Percentiles rank a stretch among this genome's conserved stretches.
phyloP scores from a whole-genome alignment of 2,888 invertebrate genomes.

The Drosophila paranaensis region DNA sequence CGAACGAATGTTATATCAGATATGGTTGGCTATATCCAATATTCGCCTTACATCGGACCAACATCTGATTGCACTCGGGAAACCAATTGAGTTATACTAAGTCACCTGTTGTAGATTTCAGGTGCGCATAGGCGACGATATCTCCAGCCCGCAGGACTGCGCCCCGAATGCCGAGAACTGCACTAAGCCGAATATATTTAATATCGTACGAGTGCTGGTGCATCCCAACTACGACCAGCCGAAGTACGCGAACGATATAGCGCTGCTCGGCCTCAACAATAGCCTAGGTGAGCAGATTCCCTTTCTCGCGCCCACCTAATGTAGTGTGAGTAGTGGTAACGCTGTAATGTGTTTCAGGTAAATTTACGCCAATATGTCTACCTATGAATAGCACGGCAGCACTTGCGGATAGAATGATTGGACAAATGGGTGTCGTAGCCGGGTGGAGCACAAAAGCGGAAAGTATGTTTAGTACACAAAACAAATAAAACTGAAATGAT shows the following conservation, averaged over 20 bases:
- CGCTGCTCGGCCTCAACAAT: conserved; percentile 85
- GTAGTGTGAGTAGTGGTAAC: background rate
- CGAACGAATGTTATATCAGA: too few relatives aligned
- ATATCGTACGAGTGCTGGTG: conserved; percentile 85
- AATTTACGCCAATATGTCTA: conserved; percentile 86
- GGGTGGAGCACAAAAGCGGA: conserved; percentile 91
- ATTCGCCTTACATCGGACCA: too few relatives aligned
- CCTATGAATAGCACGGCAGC: conserved; percentile 82
- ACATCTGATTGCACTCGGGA: too few relatives aligned
- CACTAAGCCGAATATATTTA: conserved; percentile 86
- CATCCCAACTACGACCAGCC: conserved; percentile 86
- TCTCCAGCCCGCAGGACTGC: conserved; percentile 84
- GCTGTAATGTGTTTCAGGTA: conserved; percentile 50
- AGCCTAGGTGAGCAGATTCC: conserved; percentile 71
- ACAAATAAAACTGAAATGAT: conserved; percentile 8
- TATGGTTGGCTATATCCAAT: background rate
- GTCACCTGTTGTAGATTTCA: conserved; percentile 84
- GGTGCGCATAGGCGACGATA: conserved; percentile 88
- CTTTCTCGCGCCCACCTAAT: too few relatives aligned
- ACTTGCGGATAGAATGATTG: conserved; percentile 83
- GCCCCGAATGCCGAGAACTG: conserved; percentile 80
- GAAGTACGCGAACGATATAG: conserved; percentile 87
- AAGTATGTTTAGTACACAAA: conserved; percentile 82
- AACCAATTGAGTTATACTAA: too few relatives aligned
- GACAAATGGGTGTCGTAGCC: conserved; percentile 87